Conservation (phyloP, 2,888 invertebrate species). For the Thera obeliscata region DNA sequence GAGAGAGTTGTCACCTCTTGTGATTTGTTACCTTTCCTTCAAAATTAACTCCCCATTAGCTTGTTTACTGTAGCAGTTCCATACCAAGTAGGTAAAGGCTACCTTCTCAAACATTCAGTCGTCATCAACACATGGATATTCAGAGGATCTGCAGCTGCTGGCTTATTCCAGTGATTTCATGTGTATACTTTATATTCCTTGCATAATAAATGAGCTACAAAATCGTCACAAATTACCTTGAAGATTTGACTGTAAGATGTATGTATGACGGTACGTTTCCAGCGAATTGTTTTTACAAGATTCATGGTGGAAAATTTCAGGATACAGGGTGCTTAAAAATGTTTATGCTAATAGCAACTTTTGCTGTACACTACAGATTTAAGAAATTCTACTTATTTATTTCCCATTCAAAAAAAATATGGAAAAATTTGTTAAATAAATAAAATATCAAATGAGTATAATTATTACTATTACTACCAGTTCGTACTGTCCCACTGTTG, state of each 20-base stretch:
- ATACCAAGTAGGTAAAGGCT: slow-evolving; percentile 56
- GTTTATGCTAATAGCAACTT: background rate
- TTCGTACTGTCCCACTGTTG: too few relatives aligned
- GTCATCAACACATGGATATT: slow-evolving; percentile 63
- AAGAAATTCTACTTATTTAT: too few relatives aligned
- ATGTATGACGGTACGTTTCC: slow-evolving; percentile 66
- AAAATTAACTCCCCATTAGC: background rate
- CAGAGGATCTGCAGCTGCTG: slow-evolving; percentile 73
- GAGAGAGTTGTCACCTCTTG: too few relatives aligned
- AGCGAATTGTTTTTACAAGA: slow-evolving; percentile 57
- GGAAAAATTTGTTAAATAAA: too few relatives aligned
- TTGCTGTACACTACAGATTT: too few relatives aligned
- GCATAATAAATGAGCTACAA: slow-evolving; percentile 82
- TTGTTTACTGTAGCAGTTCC: slow-evolving; percentile 19
- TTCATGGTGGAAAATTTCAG: slow-evolving; percentile 67
- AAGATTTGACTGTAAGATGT: slow-evolving; percentile 81
- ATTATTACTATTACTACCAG: too few relatives aligned
- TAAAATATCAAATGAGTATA: too few relatives aligned
- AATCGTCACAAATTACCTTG: slow-evolving; percentile 83
- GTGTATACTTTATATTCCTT: slow-evolving; percentile 80
- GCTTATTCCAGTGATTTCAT: slow-evolving; percentile 58
- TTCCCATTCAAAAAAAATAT: too few relatives aligned
- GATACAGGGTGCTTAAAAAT: background rate
- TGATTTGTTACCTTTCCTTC: too few relatives aligned
- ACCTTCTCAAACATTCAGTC: slow-evolving; percentile 44